Base-by-base conservation (phyloP, 2,888 invertebrate species). In the Metacarcinus magister region DNA sequence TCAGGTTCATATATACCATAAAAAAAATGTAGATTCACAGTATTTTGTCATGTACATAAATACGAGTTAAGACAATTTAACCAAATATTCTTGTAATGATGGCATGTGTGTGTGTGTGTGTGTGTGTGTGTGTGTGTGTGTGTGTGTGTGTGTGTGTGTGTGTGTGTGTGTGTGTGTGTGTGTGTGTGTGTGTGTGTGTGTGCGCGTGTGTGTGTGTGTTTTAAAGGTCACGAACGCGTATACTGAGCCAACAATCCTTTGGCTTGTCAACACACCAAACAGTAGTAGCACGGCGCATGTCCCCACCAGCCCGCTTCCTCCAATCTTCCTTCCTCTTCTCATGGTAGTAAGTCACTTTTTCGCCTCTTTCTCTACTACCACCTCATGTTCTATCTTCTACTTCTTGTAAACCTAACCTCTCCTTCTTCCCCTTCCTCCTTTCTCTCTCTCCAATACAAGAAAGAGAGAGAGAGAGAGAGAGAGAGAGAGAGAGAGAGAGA, bases 181-280 rank as follows among this genome's bases (percentile, higher is more conserved):
- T 91, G 91, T 91, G 91, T 91, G 91, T 91, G 91, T 91, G 91
- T 91, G 91, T 91, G 91, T 91, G 91, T 91, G 91, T 91, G 91
- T 91, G 91, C 44, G 91, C 44, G 91, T 91, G 91, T 91, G 91
- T 91, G 82, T 82, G 82, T 32, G 82, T 82, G 32, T 32, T 7
- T 2, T 5, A 28, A 23, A 67, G 28, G 82, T 82, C 32, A 82
- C 13, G 82, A 82, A 32, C 32, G 4, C 32, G 82, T 82, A 4
- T 8, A 8, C 32, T 82, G 82, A 82, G 82, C 82, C 32, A 82
- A 82, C 82, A 82, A 32, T 82, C 82, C 32, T 32, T 32, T 82
- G 28, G 82, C 82, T 82, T 32, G 10, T 32, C 32, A 32, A 32
- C 32, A 8, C 82, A 75, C 5, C 54, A 54, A 16, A 2, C 2